Conservation (phyloP, 2,797 vertebrate species). For the Rhincodon typus region DNA sequence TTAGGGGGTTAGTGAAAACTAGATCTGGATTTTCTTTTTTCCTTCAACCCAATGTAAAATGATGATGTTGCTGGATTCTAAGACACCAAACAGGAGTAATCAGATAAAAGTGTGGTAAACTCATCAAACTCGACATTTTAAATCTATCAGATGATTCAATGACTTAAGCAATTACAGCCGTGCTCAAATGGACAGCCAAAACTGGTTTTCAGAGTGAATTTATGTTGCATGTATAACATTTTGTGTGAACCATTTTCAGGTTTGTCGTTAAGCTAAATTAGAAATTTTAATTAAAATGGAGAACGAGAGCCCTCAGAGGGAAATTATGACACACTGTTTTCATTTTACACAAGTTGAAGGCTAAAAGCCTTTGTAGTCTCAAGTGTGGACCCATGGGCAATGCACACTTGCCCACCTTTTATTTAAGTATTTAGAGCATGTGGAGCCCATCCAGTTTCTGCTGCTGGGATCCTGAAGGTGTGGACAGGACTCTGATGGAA, state of each 20-base stretch:
- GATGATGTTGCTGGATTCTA: not conserved
- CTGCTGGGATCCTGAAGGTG: too few relatives aligned
- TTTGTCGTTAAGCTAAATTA: not conserved
- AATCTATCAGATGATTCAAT: not conserved
- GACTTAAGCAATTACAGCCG: not conserved
- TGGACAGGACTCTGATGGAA: too few relatives aligned
- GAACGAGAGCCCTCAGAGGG: too few relatives aligned
- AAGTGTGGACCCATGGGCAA: too few relatives aligned
- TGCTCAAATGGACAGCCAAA: not conserved
- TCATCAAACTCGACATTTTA: not conserved
- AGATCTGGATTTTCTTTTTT: not conserved
- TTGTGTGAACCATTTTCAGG: not conserved
- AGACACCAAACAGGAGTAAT: not conserved
- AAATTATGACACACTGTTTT: too few relatives aligned
- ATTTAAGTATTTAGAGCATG: too few relatives aligned
- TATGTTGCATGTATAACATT: not conserved
- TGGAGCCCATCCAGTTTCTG: too few relatives aligned
- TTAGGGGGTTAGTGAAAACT: not conserved
- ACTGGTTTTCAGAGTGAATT: not conserved
- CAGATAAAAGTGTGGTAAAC: too few relatives aligned
- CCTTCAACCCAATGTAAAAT: not conserved
- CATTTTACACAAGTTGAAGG: too few relatives aligned
- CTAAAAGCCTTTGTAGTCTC: too few relatives aligned
- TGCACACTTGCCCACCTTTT: too few relatives aligned
- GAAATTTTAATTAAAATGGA: too few relatives aligned